Percentiles rank a stretch among this genome's conserved stretches.
Evolutionary conservation across 2,888 invertebrate species (phyloP).

Genomic region (Phortica okadai): DNA sequence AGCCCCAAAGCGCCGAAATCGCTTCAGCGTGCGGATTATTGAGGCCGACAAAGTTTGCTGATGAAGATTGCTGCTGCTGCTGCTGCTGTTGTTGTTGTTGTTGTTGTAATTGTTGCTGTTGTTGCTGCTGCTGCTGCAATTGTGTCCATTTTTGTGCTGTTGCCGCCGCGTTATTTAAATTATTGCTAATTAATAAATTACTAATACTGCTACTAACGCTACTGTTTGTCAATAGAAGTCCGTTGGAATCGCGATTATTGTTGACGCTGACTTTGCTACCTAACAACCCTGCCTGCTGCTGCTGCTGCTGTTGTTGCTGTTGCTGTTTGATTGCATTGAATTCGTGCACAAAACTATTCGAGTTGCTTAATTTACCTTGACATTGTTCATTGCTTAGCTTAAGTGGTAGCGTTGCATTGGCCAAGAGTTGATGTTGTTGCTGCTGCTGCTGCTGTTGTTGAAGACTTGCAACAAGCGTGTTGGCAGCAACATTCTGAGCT

Average conservation of each 20-base stretch:
- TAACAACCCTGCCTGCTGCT: conserved; percentile 51
- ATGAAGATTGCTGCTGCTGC: conserved; percentile 42
- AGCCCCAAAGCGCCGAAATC: conserved; percentile 74
- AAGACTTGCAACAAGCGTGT: conserved; percentile 22
- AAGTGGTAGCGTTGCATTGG: conserved; percentile 51
- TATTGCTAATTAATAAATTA: conserved; percentile 74
- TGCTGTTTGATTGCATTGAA: conserved; percentile 62
- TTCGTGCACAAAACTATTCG: conserved; percentile 62
- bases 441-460: conserved; percentile 50
- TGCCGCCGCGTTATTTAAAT: conserved; percentile 56
- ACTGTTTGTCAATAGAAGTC: conserved; percentile 54
- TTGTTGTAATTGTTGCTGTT: conserved; percentile 41
- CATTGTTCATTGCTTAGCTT: conserved; percentile 60
- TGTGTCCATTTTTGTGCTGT: conserved; percentile 40
- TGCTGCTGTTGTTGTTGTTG: conserved; percentile 39
- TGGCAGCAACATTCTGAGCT: neutral
- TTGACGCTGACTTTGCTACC: conserved; percentile 57
- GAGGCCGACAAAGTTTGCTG: neutral
- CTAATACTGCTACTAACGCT: conserved; percentile 69
- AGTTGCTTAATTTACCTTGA: conserved; percentile 53
- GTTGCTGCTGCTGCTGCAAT: conserved; percentile 48
- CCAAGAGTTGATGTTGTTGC: conserved; percentile 42
- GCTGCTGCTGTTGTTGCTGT: conserved; percentile 56
- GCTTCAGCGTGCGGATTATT: conserved; percentile 52
- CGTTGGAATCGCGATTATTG: conserved; percentile 50